These are phyloP conservation scores for Brachirus orientalis DNA, from an alignment of 2,113 vertebrate genomes.

Conservation along the genomic window DNA sequence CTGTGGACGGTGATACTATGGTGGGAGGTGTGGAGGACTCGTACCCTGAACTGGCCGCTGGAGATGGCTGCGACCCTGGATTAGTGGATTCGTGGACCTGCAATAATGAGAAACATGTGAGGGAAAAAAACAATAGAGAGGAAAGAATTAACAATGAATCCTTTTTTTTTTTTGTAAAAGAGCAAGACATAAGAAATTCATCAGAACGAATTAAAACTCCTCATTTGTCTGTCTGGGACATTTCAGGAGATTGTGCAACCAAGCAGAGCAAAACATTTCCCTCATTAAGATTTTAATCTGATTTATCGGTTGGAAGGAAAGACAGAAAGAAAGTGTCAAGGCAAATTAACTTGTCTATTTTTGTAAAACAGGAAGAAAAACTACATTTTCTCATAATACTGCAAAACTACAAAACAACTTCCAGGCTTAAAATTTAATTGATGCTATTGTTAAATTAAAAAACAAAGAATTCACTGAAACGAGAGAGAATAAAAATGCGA, in stretches of 20 bases:
- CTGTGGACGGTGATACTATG: conserved; percentile 98
- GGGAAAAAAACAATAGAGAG: not conserved
- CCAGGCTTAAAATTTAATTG: not conserved
- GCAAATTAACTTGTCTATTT: conserved; percentile 45
- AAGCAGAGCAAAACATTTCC: conserved; percentile 38
- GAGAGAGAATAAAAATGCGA: no score
- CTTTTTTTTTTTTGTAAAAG: not conserved
- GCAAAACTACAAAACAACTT: not conserved
- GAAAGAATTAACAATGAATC: not conserved
- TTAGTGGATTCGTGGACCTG: conserved; percentile 97
- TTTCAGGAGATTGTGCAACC: conserved; percentile 19
- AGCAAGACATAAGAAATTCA: not conserved
- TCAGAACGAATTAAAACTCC: conserved; percentile 37
- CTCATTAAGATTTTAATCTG: conserved; percentile 56
- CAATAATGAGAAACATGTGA: not conserved
- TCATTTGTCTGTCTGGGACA: conserved; percentile 14
- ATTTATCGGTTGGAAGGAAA: conserved; percentile 57
- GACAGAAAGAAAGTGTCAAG: conserved; percentile 51
- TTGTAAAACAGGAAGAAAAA: not conserved
- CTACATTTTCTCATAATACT: not conserved
- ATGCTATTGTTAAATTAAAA: no score
- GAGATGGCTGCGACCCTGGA: conserved; percentile 95
- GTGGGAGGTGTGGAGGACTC: conserved; percentile 99
- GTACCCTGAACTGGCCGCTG: conserved; percentile 98
- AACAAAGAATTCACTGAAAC: not conserved